A percentile compares a stretch with the other conserved stretches of the same genome.
phyloP scores from a whole-genome alignment of 2,888 invertebrate genomes.

The Osedax frankpressi region DNA sequence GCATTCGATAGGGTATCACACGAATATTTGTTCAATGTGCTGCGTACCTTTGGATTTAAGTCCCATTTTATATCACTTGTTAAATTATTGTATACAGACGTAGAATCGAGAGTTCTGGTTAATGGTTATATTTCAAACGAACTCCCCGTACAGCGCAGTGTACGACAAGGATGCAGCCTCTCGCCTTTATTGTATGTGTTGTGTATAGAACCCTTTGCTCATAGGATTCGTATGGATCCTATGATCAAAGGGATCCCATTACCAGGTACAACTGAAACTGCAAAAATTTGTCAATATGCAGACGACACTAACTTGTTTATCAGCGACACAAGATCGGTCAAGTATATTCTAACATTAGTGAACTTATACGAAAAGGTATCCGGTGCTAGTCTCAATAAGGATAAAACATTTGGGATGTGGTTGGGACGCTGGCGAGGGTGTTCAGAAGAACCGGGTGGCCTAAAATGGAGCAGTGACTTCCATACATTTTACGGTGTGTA shows the following conservation, averaged over 20 bases:
- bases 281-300: background rate
- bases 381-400: background rate
- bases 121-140: background rate
- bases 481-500: background rate
- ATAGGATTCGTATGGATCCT: background rate
- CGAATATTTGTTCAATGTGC: background rate
- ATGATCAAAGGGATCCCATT: background rate
- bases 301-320: background rate
- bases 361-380: background rate
- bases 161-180: slow-evolving; percentile 7
- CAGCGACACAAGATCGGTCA: background rate
- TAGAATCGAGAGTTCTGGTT: background rate
- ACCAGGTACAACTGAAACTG: background rate
- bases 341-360: background rate
- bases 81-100: slow-evolving; percentile 3
- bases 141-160: background rate
- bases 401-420: slow-evolving; percentile 13
- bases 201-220: slow-evolving; percentile 11
- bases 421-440: slow-evolving; percentile 6
- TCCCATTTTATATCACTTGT: background rate
- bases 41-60: background rate
- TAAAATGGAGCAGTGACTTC: background rate
- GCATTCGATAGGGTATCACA: slow-evolving; percentile 14
- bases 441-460: background rate
- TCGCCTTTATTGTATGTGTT: background rate